Evolutionary conservation across 2,888 invertebrate species (phyloP), one percentile per base, ranked within the genome.

Genomic region (Poecilus cupreus): DNA sequence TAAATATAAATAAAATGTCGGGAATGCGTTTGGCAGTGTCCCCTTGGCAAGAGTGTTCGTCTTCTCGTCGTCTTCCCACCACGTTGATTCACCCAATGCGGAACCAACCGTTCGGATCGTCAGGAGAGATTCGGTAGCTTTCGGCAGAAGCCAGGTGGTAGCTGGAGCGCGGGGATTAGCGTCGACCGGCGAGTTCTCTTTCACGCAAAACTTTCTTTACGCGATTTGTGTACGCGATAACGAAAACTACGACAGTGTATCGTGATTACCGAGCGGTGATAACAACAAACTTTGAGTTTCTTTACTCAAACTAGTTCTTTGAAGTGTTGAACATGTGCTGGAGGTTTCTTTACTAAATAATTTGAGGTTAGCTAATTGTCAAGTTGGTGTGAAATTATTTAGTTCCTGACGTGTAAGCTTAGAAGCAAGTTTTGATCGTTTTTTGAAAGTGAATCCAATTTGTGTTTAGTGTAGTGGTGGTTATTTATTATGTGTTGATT

Each of bases 1-100:
- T 68, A 68, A 68, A 68, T 68, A 68, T 68, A 68, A 68, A 68
- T 68, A 68, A 68, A 68, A 13, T 32, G 20, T 8, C 5, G 13
- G 18, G 64, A 60, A 68, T 68, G 20, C 32, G 43, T 32, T 37
- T 68, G 64, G 64, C 64, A 68, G 26, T 13, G 37, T 13, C 3
- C 37, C 16, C 16, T 60, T 60, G 60, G 57, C 57, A 57, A 11
- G 24, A 46, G 4, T 8, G 32, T n/a, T n/a, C 32, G 32, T 32
- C 24, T 20, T 22, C 60, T 60, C 64, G 22, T 57, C 11, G 49
- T 39, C 57, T 24, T 57, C 57, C 51, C 51, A 51, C 51, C 8
- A 18, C 57, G 13, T 10, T 57, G 57, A 54, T 8, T 57, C 57
- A 51, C 57, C 6, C 24, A 49, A 13, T 22, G 6, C 60, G 13